These are phyloP conservation scores for Troglohyphantes excavatus DNA, from an alignment of 2,888 invertebrate genomes.

Conservation along the genomic window DNA sequence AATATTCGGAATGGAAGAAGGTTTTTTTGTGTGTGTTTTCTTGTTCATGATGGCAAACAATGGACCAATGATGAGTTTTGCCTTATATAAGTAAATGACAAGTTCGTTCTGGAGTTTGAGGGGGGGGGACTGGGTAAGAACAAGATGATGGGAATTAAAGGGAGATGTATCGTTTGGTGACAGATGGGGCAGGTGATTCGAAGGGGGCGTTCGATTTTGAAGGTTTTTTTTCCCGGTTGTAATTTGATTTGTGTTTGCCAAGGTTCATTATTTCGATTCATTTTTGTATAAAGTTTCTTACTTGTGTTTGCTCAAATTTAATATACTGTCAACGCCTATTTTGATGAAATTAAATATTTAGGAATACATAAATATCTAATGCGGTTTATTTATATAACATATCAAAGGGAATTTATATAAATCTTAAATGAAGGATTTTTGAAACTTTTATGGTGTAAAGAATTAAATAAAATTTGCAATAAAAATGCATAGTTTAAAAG, in stretches of 20 bases:
- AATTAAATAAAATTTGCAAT: too few species aligned
- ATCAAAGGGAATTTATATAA: too few species aligned
- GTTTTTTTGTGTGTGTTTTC: constrained; percentile 16
- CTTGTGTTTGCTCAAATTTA: not conserved
- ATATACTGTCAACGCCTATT: not conserved
- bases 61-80: constrained; percentile 60
- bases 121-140: not conserved
- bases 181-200: constrained; percentile 33
- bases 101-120: not conserved
- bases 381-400: too few species aligned
- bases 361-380: too few species aligned
- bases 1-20: constrained; percentile 20
- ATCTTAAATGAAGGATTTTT: too few species aligned
- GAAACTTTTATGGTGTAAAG: too few species aligned
- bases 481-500: too few species aligned
- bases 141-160: constrained; percentile 56
- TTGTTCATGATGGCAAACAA: constrained; percentile 51
- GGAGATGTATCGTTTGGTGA: constrained; percentile 13
- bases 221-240: not conserved
- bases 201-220: not conserved
- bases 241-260: not conserved
- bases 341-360: too few species aligned
- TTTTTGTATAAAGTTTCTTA: not conserved
- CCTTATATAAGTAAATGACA: constrained; percentile 43
- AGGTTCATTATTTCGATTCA: constrained; percentile 1